These are phyloP conservation scores for Thalpophila matura DNA, from an alignment of 2,888 invertebrate genomes.

Conservation along the genomic window DNA sequence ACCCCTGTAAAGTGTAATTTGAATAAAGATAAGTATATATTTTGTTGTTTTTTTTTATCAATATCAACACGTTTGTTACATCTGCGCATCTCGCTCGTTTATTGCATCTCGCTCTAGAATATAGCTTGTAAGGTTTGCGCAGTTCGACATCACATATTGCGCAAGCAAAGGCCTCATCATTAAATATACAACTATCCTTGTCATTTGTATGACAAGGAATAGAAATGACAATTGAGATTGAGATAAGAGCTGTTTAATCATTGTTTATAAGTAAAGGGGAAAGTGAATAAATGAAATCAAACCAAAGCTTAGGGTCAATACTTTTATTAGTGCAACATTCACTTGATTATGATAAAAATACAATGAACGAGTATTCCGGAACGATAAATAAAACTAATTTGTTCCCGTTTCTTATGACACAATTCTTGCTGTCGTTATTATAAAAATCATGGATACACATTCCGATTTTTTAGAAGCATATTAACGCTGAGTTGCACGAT, in stretches of 20 bases:
- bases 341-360: slow-evolving; percentile 71
- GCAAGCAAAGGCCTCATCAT: too few relatives aligned
- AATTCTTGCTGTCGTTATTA: background rate
- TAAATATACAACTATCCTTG: too few relatives aligned
- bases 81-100: too few relatives aligned
- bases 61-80: background rate
- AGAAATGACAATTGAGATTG: too few relatives aligned
- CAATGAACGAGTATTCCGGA: slow-evolving; percentile 50
- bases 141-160: too few relatives aligned
- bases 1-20: slow-evolving; percentile 56
- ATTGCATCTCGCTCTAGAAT: too few relatives aligned
- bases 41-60: slow-evolving; percentile 10
- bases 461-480: background rate
- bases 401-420: slow-evolving; percentile 38
- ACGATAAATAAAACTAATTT: slow-evolving; percentile 52
- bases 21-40: slow-evolving; percentile 45
- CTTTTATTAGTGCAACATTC: slow-evolving; percentile 74
- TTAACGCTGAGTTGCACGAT: background rate
- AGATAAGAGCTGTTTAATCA: too few relatives aligned
- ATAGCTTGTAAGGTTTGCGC: too few relatives aligned
- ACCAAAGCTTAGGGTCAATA: slow-evolving; percentile 49
- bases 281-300: too few relatives aligned
- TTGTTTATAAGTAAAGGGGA: too few relatives aligned
- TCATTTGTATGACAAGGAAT: too few relatives aligned
- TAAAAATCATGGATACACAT: slow-evolving; percentile 1